Base-by-base conservation (phyloP, 92 coral and sea anemone genomes). In the Blastomussa wellsi region DNA sequence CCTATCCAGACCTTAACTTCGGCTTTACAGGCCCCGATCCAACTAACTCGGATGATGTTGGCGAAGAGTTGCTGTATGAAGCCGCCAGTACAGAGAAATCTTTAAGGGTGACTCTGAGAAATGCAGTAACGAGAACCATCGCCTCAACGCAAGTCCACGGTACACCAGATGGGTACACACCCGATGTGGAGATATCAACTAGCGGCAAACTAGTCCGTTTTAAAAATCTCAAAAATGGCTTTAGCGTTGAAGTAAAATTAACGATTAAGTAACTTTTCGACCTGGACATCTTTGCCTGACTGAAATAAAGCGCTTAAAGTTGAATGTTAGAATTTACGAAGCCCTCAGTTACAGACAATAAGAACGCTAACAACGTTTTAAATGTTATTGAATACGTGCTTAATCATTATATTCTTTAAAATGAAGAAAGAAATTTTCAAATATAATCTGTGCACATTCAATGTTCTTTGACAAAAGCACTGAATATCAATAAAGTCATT, bases 1-100 rank as follows among this genome's bases (percentile, higher is more conserved):
- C 86, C 79, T 78, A 68, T 49, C 93, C 93, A 0, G 82, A 87
- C 74, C 13, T 90, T 11, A 57, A 53, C 53, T 75, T 78, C 33
- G 2, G 4, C 42, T 20, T 2, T 19, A 75, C 85, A 17, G 20
- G 69, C 2, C 53, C 39, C 41, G 57, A 4, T 33, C 67, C 36
- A 2, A 32, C 8, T 6, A 16, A 48, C 24, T 48, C 79, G 7
- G 72, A n/a, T 19, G 89, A 86, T 24, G 88, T 60, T n/a, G 73
- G 84, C 1, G 65, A 83, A 70, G 86, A 83, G 53, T 76, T 77
- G 72, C 62, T 83, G 79, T 90, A 87, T 22, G 31, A 65, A 2
- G 35, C 77, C 33, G 37, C 37, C 33, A 84, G 88, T 65, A 24
- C 5, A 15, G 82, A 51, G n/a, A 77, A 24, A 1, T 32, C 31